phyloP scores from a whole-genome alignment of 2,888 invertebrate species.

The Barypeithes pellucidus region DNA sequence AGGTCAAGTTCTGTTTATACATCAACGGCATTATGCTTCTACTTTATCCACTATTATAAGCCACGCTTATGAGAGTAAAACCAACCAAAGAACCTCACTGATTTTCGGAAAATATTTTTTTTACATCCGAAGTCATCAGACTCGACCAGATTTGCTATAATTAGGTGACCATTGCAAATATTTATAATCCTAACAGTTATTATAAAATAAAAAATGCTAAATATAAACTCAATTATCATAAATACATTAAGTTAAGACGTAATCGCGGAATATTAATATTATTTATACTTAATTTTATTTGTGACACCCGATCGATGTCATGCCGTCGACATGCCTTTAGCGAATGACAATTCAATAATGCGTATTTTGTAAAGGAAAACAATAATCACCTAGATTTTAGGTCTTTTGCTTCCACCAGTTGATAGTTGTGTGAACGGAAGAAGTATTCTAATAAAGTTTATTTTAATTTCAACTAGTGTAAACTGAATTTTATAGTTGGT shows the following conservation, averaged over 20 bases:
- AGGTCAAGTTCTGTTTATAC: no score
- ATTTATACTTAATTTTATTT: constrained; percentile 19
- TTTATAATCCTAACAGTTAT: constrained; percentile 12
- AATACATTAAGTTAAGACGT: constrained; percentile 36
- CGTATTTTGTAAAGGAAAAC: constrained; percentile 28
- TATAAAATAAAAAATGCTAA: constrained; percentile 26
- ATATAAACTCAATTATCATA: constrained; percentile 25
- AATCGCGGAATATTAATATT: constrained; percentile 23
- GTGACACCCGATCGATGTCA: constrained; percentile 26
- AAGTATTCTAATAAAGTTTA: background rate
- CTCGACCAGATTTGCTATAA: constrained; percentile 4
- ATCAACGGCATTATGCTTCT: no score
- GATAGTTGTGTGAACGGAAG: constrained; percentile 13
- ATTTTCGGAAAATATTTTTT: no score
- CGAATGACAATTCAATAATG: constrained; percentile 33
- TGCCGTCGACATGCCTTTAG: constrained; percentile 31
- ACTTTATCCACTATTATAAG: no score
- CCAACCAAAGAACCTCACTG: no score
- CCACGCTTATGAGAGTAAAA: no score
- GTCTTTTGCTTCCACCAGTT: constrained; percentile 3
- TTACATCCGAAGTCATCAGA: no score
- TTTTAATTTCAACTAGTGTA: background rate
- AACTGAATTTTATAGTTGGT: background rate
- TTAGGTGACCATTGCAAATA: constrained; percentile 5
- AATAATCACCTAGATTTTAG: constrained; percentile 28